Evolutionary conservation across 1,140 invertebrate genomes (phyloP).

Genomic region (Argopecten irradians): DNA sequence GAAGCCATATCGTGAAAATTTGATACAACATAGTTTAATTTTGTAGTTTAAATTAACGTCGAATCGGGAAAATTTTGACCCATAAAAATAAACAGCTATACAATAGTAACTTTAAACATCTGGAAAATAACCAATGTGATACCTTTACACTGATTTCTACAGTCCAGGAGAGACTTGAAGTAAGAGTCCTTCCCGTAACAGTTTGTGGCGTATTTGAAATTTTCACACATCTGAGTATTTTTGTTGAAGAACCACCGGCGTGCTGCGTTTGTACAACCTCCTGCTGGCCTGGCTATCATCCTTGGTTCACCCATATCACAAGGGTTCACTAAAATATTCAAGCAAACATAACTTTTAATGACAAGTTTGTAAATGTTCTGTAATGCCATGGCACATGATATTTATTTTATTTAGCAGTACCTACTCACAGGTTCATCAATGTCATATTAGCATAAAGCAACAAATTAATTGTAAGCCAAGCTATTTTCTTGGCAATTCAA

Average conservation of each 20-base stretch:
- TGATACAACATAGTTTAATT: too few relatives aligned
- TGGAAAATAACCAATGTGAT: background rate
- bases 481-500: too few relatives aligned
- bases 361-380: too few relatives aligned
- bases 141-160: background rate
- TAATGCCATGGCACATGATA: too few relatives aligned
- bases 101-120: background rate
- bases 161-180: background rate
- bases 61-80: background rate
- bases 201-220: conserved; percentile 27
- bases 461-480: too few relatives aligned
- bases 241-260: conserved; percentile 37
- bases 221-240: conserved; percentile 26
- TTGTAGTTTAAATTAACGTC: too few relatives aligned
- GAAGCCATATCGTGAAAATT: too few relatives aligned
- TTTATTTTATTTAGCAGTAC: too few relatives aligned
- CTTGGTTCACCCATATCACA: background rate
- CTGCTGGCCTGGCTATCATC: background rate
- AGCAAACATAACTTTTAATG: too few relatives aligned
- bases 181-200: background rate
- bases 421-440: too few relatives aligned
- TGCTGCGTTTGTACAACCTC: conserved; percentile 26
- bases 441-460: too few relatives aligned
- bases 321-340: background rate
- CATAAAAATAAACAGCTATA: too few relatives aligned